Evolutionary conservation across 2,888 invertebrate species (phyloP), one percentile per base, ranked within the genome.

Genomic region (Drosophila prolongata): DNA sequence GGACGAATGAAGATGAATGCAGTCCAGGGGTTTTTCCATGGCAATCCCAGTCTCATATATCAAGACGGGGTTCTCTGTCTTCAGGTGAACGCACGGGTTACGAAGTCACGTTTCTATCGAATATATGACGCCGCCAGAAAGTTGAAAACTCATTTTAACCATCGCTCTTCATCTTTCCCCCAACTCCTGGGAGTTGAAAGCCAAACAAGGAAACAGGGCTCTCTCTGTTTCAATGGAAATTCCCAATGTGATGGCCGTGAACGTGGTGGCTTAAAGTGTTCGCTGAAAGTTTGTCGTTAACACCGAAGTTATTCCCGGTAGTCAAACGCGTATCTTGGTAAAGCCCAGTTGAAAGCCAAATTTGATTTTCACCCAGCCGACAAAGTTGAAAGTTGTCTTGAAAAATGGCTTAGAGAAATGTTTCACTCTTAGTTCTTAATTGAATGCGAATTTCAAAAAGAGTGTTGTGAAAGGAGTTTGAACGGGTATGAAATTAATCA

Each of bases 21-120:
- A 42, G 62, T 44, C 35, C 59, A 9, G n/a, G 59, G 59, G 9
- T 3, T 16, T 49, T 49, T 27, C 35, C 38, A 34, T 27, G 35
- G 49, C 57, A 50, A 49, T 67, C 55, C 56, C 38, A 30, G 67
- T 49, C 24, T 57, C 57, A 57, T 69, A 56, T 67, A 47, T 65
- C 66, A 47, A 30, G 27, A 30, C 8, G 34, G 6, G 10, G 6
- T 4, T 13, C 35, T 8, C 11, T 44, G 56, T 35, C 56, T 16
- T 27, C 37, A 14, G 47, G 57, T 37, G 49, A 37, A 16, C 59
- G 37, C 37, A 56, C 50, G 43, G 34, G 60, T 42, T 46, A 42
- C 44, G 73, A 72, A 69, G 69, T 73, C 69, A 69, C 74, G 69
- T 73, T 72, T 49, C 47, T 47, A 73, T 61, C 69, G 73, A 52